Conservation (phyloP, 2,113 vertebrate species). For the Bucco capensis region DNA sequence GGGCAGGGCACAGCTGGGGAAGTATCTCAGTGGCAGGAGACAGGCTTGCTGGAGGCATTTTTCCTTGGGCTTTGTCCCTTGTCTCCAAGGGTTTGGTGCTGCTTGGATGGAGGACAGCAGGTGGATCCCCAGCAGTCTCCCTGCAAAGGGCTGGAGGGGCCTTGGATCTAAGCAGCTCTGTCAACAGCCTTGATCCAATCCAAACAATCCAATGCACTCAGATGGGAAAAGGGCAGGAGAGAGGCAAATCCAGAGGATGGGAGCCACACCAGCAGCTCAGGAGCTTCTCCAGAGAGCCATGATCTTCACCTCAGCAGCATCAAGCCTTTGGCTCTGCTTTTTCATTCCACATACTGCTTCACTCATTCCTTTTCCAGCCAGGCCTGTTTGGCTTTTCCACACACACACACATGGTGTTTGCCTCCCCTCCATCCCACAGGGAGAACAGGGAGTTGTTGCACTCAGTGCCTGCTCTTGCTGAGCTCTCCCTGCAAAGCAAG, state of each 20-base stretch:
- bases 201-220: slow-evolving; percentile 42
- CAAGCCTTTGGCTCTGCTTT: background rate
- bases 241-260: background rate
- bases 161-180: slow-evolving; percentile 52
- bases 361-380: background rate
- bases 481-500: background rate
- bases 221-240: slow-evolving; percentile 23
- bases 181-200: slow-evolving; percentile 20
- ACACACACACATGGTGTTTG: accelerated
- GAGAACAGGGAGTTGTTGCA: background rate
- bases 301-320: background rate
- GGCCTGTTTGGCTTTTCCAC: too few relatives aligned
- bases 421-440: background rate
- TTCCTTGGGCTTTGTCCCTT: background rate
- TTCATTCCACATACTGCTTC: accelerated
- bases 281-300: background rate
- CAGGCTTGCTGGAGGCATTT: background rate
- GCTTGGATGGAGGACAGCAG: slow-evolving; percentile 18
- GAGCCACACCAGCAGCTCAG: background rate
- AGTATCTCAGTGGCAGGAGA: background rate
- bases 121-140: slow-evolving; percentile 30
- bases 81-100: background rate
- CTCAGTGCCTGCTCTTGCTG: background rate
- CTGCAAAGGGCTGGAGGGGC: slow-evolving; percentile 41
- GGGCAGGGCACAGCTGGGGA: background rate